phyloP scores from a whole-genome alignment of 2,797 vertebrate species.

The Bryconaethiops microstoma region DNA sequence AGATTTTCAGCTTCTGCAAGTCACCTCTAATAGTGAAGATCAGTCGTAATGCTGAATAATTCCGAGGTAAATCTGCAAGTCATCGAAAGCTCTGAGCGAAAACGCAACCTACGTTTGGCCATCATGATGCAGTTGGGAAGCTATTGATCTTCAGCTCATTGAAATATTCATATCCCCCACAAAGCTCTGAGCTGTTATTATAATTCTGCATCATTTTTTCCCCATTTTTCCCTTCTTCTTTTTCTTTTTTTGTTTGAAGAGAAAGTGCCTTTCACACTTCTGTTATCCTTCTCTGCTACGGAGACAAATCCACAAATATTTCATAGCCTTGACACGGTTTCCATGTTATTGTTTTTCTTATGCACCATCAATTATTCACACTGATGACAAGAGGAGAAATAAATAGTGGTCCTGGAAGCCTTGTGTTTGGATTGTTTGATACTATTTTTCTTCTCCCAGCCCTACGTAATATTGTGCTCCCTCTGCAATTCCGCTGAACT shows the following conservation, averaged over 20 bases:
- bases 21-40: conserved; percentile 13
- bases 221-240: conserved; percentile 14
- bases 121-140: conserved; percentile 19
- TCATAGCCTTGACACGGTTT: conserved; percentile 59
- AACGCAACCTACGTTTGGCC: conserved; percentile 28
- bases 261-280: conserved; percentile 37
- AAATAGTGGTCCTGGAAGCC: conserved; percentile 48
- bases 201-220: conserved; percentile 35
- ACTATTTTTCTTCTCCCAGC: conserved; percentile 35
- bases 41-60: conserved; percentile 21
- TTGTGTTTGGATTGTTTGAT: conserved; percentile 33
- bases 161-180: conserved; percentile 38
- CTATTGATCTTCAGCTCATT: conserved; percentile 38
- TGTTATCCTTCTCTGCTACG: conserved; percentile 39
- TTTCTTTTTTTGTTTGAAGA: neutral
- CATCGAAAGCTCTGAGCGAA: conserved; percentile 18
- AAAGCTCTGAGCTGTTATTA: conserved; percentile 44
- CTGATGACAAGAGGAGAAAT: conserved; percentile 53
- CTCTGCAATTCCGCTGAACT: conserved; percentile 31
- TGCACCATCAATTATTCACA: conserved; percentile 58
- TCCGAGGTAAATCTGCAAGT: conserved; percentile 38
- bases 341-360: conserved; percentile 59
- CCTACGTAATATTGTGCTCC: conserved; percentile 31
- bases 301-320: conserved; percentile 58
- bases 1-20: conserved; percentile 8